Conservation (phyloP, 2,113 vertebrate species). For the Emydura subglobosa region DNA sequence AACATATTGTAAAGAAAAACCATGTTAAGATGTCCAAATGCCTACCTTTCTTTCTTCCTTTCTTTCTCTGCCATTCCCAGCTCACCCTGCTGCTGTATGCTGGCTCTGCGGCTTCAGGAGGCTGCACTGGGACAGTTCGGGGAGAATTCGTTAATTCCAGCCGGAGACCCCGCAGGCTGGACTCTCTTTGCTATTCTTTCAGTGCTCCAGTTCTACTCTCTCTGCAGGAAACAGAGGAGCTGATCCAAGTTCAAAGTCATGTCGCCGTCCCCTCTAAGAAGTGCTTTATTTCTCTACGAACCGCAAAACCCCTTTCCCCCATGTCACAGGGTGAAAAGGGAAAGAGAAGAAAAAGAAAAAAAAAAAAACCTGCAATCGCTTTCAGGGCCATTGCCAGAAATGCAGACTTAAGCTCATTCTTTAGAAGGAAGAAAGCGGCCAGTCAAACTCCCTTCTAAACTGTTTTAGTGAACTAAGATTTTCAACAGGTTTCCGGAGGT, state of each 20-base stretch:
- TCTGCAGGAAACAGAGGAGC: slow-evolving; percentile 91
- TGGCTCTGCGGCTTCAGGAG: background rate
- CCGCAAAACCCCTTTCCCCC: slow-evolving; percentile 78
- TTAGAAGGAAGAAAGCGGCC: background rate
- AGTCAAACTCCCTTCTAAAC: background rate
- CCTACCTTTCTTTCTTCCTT: background rate
- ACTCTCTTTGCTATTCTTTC: slow-evolving; percentile 85
- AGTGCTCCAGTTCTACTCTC: slow-evolving; percentile 87
- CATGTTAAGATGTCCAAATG: background rate
- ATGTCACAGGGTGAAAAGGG: slow-evolving; percentile 73
- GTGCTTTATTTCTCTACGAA: slow-evolving; percentile 90
- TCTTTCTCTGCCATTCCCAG: background rate
- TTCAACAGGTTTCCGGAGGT: slow-evolving; percentile 83
- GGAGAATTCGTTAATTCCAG: slow-evolving; percentile 65
- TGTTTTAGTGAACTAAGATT: slow-evolving; percentile 60
- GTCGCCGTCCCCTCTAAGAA: slow-evolving; percentile 88
- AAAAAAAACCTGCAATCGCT: slow-evolving; percentile 59
- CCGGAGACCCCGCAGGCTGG: slow-evolving; percentile 73
- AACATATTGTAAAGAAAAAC: background rate
- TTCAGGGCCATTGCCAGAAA: slow-evolving; percentile 72
- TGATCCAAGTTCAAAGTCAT: slow-evolving; percentile 99
- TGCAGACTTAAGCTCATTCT: slow-evolving; percentile 59
- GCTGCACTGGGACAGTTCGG: background rate
- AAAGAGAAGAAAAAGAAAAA: slow-evolving; percentile 47
- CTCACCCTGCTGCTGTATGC: slow-evolving; percentile 18